A percentile compares a stretch with the other conserved stretches of the same genome.
phyloP scores from a whole-genome alignment of 2,888 invertebrate species.

The Thysanoteuthis rhombus region DNA sequence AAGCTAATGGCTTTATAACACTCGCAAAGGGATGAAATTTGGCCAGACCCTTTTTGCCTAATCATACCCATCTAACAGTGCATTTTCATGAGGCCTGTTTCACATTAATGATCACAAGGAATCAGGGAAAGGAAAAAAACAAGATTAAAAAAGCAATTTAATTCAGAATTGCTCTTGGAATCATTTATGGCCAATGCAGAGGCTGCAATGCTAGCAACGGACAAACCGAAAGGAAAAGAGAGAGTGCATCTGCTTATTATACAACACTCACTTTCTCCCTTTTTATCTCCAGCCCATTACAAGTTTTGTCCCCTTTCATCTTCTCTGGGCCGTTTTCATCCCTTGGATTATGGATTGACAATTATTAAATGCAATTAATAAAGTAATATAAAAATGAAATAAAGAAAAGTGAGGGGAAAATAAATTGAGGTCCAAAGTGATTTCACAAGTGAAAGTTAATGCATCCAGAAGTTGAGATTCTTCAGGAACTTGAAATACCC shows the following conservation, averaged over 20 bases:
- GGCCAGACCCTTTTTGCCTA: not conserved
- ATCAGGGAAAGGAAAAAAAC: not conserved
- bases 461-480: not conserved
- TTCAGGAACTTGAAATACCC: not conserved
- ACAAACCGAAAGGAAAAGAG: too few relatives aligned
- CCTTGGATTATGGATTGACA: not conserved
- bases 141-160: not conserved
- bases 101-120: not conserved
- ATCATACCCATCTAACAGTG: constrained; percentile 12
- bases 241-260: not conserved
- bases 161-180: not conserved
- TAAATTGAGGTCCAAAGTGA: not conserved
- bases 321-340: not conserved
- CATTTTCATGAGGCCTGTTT: not conserved
- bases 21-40: not conserved
- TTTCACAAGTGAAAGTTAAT: not conserved
- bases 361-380: constrained; percentile 12
- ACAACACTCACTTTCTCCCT: not conserved
- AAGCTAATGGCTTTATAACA: constrained; percentile 12
- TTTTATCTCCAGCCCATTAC: not conserved
- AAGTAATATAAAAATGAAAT: not conserved
- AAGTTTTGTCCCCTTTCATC: not conserved
- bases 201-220: not conserved
- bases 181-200: not conserved
- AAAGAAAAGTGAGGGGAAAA: not conserved